Base-by-base conservation (phyloP, 2,888 invertebrate species). In the Oligia fasciuncula region DNA sequence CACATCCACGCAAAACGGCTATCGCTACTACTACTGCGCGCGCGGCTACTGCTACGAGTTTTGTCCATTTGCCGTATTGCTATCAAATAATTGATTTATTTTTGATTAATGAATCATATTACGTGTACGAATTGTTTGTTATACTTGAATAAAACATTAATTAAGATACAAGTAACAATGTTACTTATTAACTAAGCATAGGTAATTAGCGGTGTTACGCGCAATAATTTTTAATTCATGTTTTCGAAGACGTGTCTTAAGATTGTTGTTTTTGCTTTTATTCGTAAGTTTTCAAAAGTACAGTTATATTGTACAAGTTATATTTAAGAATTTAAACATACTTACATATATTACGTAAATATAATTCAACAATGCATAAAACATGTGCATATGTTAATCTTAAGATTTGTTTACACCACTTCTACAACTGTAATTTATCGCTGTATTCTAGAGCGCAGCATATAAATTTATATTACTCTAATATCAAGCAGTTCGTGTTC, bases 401-500 rank as follows among this genome's bases (percentile, higher is more conserved):
- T 72, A 81, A 79, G 81, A 84, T 81, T 81, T 86, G 87, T 84
- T 81, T 62, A 57, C 62, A 74, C 54, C 69, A 66, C 60, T 77
- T 68, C 67, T 78, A 71, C 67, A 68, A 65, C 62, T 65, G 62
- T 71, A 77, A 87, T 77, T 73, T 84, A 78, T 87, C 76, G 71
- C 62, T 78, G n/a, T n/a, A 72, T 71, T 79, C 66, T 72, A 74
- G 19, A 74, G 65, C 49, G 43, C 54, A 66, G 13, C 51, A 62
- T 51, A 40, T 65, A 60, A 63, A 79, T 86, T 63, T 62, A 77
- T 73, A 66, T 29, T 87, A 57, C 57, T 79, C 35, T 6, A 49
- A 63, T 80, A 85, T 83, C 66, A 76, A 85, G 65, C 63, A 74
- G 76, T 80, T 83, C 66, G 70, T 80, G 78, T 80, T 83, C 65